phyloP scores from a whole-genome alignment of 2,888 invertebrate species.

The Lasioglossum oenotherae region DNA sequence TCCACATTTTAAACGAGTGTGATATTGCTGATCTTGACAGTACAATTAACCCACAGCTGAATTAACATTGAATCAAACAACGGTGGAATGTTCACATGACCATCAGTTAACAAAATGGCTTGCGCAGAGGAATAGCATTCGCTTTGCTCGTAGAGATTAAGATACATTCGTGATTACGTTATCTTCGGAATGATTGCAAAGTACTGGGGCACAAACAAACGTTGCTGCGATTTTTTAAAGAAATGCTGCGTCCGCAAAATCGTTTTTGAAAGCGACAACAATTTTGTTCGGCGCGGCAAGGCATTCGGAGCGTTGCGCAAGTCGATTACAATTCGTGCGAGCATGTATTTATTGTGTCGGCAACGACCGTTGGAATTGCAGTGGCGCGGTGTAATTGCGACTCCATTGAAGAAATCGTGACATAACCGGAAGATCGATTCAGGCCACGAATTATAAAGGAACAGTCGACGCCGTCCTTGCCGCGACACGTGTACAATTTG shows the following conservation, averaged over 20 bases:
- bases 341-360: conserved; percentile 35
- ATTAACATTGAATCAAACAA: not conserved
- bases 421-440: conserved; percentile 65
- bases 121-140: not conserved
- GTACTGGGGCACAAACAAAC: not conserved
- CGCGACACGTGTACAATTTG: not conserved
- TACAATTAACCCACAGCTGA: not conserved
- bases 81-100: not conserved
- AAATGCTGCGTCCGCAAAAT: not conserved
- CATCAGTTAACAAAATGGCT: not conserved
- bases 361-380: conserved; percentile 25
- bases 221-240: not conserved
- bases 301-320: conserved; percentile 33
- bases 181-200: not conserved
- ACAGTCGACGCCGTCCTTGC: conserved; percentile 39
- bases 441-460: conserved; percentile 44
- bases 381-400: conserved; percentile 42
- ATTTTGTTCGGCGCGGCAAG: not conserved
- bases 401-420: conserved; percentile 62
- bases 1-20: not conserved
- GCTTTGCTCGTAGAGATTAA: not conserved
- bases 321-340: conserved; percentile 44
- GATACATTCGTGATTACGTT: not conserved
- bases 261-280: not conserved
- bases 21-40: not conserved